These are phyloP conservation scores for Tanypteryx hageni DNA, from an alignment of 2,888 invertebrate species.

Conservation along the genomic window DNA sequence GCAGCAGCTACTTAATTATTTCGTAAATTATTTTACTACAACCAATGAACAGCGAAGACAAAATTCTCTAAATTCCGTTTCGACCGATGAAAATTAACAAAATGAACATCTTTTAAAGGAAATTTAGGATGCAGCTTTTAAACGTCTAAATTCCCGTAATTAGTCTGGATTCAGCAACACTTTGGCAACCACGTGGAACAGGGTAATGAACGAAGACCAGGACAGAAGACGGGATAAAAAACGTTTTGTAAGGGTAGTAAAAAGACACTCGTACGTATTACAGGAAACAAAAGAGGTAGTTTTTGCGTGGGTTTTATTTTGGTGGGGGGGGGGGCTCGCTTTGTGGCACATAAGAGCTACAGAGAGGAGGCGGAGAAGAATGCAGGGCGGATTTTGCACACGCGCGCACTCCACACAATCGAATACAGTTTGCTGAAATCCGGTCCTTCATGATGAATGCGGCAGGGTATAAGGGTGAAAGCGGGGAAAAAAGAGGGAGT, in stretches of 20 bases:
- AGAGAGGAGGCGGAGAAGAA: neutral
- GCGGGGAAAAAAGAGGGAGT: neutral
- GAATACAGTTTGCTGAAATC: slow-evolving; percentile 19
- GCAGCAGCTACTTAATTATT: too few relatives aligned
- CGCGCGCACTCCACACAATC: slow-evolving; percentile 15
- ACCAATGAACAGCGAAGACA: too few relatives aligned
- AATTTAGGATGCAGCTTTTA: neutral
- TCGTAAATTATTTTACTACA: too few relatives aligned
- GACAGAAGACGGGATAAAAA: neutral
- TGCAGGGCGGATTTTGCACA: slow-evolving; percentile 3
- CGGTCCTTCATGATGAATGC: slow-evolving; percentile 38
- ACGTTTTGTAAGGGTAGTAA: neutral
- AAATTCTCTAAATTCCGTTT: neutral
- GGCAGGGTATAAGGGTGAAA: neutral
- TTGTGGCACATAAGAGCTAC: neutral
- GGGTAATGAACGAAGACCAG: neutral
- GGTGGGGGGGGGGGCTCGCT: neutral
- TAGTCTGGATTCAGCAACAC: neutral
- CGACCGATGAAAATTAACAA: neutral
- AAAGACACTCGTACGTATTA: neutral
- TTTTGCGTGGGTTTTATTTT: neutral
- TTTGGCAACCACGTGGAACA: neutral
- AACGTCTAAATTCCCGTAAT: neutral
- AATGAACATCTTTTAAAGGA: neutral
- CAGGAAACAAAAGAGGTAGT: slow-evolving; percentile 10